Evolutionary conservation across 2,797 vertebrate species (phyloP), one percentile per base, ranked within the genome.

Genomic region (Hozukius guyotensis): DNA sequence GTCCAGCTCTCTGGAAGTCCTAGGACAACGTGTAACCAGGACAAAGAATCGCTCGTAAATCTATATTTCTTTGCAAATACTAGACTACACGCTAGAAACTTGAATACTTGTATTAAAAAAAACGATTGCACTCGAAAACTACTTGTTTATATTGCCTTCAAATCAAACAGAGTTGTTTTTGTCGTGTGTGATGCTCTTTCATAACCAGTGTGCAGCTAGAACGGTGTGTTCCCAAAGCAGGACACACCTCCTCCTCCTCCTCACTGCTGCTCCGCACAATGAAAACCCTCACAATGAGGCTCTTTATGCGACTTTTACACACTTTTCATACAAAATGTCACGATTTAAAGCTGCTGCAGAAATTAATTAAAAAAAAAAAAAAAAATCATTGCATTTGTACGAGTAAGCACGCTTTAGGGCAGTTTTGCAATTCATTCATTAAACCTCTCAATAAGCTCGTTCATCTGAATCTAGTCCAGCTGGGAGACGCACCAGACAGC

Each of bases 161-260:
- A 62, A 16, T 16, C 0, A 8, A 32, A 11, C 0, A 0, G 2
- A 2, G 2, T 72, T 46, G 3, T 72, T 52, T 2, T 2, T 1
- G 3, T 16, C 4, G 42, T 6, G 20, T 59, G 24, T 8, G 24
- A 31, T 46, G 46, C 57, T 16, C 22, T 78, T 77, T 84, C 62
- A 71, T 81, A 81, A 85, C 60, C 57, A 74, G 14, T 16, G 80
- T 38, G 36, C 36, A 38, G 36, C 70, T 59, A 67, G 90, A 80
- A 92, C 89, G 84, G 63, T 10, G 38, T 92, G 92, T 93, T 93
- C 86, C 75, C 84, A 67, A 70, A 82, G 75, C 69, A 42, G 75
- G 89, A 86, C 92, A 90, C 89, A 32, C 90, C 93, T 69, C 81
- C 83, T 59, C 90, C 93, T 69, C 81, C 83, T 59, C 7, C 72